Percentiles rank a stretch among this genome's conserved stretches.
Evolutionary conservation across 2,797 vertebrate genomes (phyloP).

Genomic region (Microctenopoma steveboyesi): DNA sequence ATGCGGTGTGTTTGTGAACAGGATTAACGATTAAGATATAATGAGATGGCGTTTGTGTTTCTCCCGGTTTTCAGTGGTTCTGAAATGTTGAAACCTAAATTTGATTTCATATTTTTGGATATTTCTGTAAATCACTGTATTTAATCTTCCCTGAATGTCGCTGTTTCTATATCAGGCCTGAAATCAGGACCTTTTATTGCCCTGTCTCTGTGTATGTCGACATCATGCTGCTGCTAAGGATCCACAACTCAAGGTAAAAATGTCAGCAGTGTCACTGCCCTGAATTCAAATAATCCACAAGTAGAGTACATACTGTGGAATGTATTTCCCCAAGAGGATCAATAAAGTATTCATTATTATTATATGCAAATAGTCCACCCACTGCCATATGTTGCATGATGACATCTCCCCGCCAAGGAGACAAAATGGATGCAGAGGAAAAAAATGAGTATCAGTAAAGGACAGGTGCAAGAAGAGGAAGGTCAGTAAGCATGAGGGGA

Average conservation of each 20-base stretch:
- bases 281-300: constrained; percentile 44
- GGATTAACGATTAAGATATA: too few relatives aligned
- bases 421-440: constrained; percentile 17
- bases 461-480: constrained; percentile 8
- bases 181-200: constrained; percentile 23
- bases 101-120: not conserved
- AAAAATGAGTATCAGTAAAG: constrained; percentile 16
- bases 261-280: constrained; percentile 20
- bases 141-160: constrained; percentile 8
- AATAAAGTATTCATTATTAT: constrained; percentile 8
- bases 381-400: constrained; percentile 21
- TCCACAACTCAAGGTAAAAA: constrained; percentile 38
- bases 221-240: constrained; percentile 20
- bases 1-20: too few relatives aligned
- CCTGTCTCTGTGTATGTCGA: constrained; percentile 25
- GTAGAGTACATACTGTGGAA: not conserved
- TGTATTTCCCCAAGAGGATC: too few relatives aligned
- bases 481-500: constrained; percentile 15
- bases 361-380: constrained; percentile 36
- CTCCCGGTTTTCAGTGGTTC: too few relatives aligned
- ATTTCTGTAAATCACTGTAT: not conserved
- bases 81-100: not conserved
- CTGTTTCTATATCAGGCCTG: constrained; percentile 19
- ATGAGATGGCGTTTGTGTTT: too few relatives aligned
- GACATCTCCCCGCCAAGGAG: constrained; percentile 35